phyloP scores from a whole-genome alignment of 2,797 vertebrate species.

The Peromyscus nudipes region DNA sequence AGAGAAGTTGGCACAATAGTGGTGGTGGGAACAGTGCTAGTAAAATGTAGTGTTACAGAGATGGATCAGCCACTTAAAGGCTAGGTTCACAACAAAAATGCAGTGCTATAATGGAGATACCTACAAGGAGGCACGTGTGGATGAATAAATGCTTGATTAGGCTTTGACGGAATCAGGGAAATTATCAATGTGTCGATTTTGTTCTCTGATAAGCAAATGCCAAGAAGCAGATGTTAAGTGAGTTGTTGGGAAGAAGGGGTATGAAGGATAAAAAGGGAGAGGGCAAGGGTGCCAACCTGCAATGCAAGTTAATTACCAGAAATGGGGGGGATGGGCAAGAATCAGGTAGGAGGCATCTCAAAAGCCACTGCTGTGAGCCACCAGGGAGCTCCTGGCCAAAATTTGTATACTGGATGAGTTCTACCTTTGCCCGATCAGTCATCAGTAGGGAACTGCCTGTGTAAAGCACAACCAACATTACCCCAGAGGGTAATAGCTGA shows the following conservation, averaged over 20 bases:
- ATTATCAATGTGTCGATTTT: not conserved
- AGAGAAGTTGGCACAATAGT: not conserved
- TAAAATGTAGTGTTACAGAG: not conserved
- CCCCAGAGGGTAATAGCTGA: not conserved
- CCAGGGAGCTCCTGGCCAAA: not conserved
- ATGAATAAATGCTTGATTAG: not conserved
- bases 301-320: not conserved
- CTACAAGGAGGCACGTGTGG: not conserved
- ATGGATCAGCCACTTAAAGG: not conserved
- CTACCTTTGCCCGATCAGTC: not conserved
- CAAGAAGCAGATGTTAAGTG: not conserved
- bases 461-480: not conserved
- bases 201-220: constrained; percentile 21
- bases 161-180: not conserved
- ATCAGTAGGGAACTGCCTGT: not conserved
- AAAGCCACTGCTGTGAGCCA: not conserved
- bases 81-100: not conserved
- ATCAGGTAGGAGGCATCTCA: not conserved
- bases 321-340: not conserved
- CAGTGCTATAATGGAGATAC: not conserved
- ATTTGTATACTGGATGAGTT: not conserved
- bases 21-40: not conserved
- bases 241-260: not conserved
- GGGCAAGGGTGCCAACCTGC: not conserved
- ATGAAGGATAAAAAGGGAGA: not conserved